Conservation (phyloP, 2,113 vertebrate species). For the Ammodramus savannarum region DNA sequence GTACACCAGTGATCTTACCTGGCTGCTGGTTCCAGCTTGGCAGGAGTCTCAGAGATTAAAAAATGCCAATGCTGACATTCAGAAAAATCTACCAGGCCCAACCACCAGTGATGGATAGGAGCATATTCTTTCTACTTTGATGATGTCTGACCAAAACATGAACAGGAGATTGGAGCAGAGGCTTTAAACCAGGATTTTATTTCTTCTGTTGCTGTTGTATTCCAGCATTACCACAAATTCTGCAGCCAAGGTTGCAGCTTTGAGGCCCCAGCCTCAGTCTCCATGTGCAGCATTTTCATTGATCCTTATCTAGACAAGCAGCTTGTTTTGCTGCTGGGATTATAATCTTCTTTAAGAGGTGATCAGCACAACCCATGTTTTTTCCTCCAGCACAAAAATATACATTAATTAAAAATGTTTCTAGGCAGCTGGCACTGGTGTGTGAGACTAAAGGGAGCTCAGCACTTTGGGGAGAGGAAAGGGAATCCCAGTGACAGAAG, state of each 20-base stretch:
- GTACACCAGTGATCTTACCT: conserved; percentile 73
- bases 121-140: neutral
- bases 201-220: conserved; percentile 17
- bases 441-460: neutral
- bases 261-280: neutral
- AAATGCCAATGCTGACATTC: conserved; percentile 72
- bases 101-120: conserved; percentile 19
- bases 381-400: conserved; percentile 49
- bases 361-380: conserved; percentile 80
- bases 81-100: conserved; percentile 78
- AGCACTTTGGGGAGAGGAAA: neutral
- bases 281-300: conserved; percentile 28
- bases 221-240: neutral
- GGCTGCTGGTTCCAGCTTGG: conserved; percentile 80
- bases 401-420: conserved; percentile 56
- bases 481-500: neutral
- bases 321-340: conserved; percentile 49
- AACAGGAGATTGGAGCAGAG: neutral
- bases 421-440: neutral
- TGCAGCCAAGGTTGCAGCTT: neutral
- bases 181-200: neutral
- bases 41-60: conserved; percentile 72
- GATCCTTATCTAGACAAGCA: conserved; percentile 37
- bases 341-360: conserved; percentile 70
- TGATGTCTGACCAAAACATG: neutral